A percentile compares a stretch with the other conserved stretches of the same genome.
phyloP scores from a whole-genome alignment of 2,888 invertebrate genomes.

The Xanthia icteritia region DNA sequence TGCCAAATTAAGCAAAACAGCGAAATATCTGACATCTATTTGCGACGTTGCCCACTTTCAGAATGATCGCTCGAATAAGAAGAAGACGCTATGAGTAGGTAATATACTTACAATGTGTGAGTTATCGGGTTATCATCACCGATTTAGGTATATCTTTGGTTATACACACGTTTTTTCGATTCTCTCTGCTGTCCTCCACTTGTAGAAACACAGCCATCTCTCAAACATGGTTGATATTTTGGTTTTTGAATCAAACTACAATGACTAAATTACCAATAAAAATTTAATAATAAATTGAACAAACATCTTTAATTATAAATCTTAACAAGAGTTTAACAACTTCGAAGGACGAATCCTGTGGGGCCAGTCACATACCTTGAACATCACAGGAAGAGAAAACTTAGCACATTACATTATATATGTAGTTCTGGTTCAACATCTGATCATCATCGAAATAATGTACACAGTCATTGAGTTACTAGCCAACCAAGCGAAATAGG shows the following conservation, averaged over 20 bases:
- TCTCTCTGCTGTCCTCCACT: background rate
- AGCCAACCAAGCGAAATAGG: conserved; percentile 4
- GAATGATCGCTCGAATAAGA: too few relatives aligned
- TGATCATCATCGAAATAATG: conserved; percentile 2
- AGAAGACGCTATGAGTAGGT: background rate
- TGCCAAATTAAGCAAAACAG: too few relatives aligned
- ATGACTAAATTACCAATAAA: conserved; percentile 34
- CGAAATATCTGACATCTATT: too few relatives aligned
- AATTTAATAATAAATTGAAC: conserved; percentile 33
- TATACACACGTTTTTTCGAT: background rate
- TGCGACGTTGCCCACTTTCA: too few relatives aligned
- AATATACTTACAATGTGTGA: background rate
- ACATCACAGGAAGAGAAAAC: conserved; percentile 2
- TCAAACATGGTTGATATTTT: background rate
- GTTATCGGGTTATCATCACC: background rate
- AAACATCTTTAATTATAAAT: conserved; percentile 21
- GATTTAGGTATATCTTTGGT: background rate
- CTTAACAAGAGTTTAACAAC: conserved; percentile 49
- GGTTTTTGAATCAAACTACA: conserved; percentile 26
- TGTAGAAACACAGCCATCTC: background rate
- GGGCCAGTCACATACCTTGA: background rate
- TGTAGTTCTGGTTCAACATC: background rate
- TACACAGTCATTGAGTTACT: background rate
- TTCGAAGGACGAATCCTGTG: conserved; percentile 20
- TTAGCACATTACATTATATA: conserved; percentile 5